phyloP scores from a whole-genome alignment of 92 coral and sea anemone species.

The Actinostola sp. region DNA sequence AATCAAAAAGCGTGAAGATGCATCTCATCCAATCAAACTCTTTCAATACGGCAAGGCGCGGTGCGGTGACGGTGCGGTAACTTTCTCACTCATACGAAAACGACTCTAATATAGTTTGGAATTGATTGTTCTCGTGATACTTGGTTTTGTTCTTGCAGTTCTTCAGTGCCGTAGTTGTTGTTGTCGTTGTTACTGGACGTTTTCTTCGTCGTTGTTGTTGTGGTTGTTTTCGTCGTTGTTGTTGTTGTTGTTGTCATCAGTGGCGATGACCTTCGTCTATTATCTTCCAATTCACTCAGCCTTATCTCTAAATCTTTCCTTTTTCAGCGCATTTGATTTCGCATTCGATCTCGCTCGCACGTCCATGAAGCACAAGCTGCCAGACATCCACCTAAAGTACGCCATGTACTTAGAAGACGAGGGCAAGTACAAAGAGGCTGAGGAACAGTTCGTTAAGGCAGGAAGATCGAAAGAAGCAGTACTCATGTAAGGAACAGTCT shows the following conservation, averaged over 20 bases:
- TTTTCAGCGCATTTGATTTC: constrained; percentile 90
- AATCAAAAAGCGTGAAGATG: too few species aligned
- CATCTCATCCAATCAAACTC: too few species aligned
- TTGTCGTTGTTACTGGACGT: neutral
- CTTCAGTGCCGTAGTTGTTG: neutral
- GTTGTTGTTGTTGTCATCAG: neutral
- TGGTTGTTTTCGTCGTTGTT: too few species aligned
- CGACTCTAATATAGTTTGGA: too few species aligned
- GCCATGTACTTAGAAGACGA: constrained; percentile 99
- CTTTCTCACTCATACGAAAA: too few species aligned
- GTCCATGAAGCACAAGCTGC: constrained; percentile 94
- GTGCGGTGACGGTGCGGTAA: too few species aligned
- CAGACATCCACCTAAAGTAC: constrained; percentile 94
- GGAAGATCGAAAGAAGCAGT: constrained; percentile 96
- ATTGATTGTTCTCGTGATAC: neutral
- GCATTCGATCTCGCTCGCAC: constrained; percentile 98
- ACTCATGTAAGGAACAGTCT: constrained; percentile 75
- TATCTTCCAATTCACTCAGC: neutral
- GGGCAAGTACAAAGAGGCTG: constrained; percentile 96
- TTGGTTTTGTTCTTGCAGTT: neutral
- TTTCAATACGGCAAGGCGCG: too few species aligned
- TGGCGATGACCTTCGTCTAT: neutral
- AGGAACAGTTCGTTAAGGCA: constrained; percentile 89
- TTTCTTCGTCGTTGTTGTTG: too few species aligned
- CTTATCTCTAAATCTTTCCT: too few species aligned